These are phyloP conservation scores for Chalcosyrphus nemorum DNA, from an alignment of 2,888 invertebrate species.

Conservation along the genomic window DNA sequence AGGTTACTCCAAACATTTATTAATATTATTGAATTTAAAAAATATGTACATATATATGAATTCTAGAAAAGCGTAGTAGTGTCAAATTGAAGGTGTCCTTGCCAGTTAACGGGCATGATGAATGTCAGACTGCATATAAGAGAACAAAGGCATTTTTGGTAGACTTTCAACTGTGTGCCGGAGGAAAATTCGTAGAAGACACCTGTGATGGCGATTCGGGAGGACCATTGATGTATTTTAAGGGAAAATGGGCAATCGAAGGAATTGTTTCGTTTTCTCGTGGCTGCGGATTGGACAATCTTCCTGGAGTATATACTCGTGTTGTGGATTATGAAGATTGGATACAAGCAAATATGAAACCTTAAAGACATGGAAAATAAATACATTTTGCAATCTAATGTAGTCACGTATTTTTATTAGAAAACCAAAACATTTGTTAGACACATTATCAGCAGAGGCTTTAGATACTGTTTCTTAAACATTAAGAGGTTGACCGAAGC, in stretches of 20 bases:
- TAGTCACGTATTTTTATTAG: too few species aligned
- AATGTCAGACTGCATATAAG: conserved; percentile 79
- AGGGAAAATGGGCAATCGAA: conserved; percentile 55
- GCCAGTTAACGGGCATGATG: conserved; percentile 80
- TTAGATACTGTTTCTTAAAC: too few species aligned
- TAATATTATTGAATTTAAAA: not conserved
- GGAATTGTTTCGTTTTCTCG: conserved; percentile 82
- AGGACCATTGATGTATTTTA: conserved; percentile 83
- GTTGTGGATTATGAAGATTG: conserved; percentile 85
- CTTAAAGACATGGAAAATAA: conserved; percentile 70
- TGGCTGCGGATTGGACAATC: conserved; percentile 78
- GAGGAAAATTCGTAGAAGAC: conserved; percentile 81
- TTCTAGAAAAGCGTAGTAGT: conserved; percentile 33
- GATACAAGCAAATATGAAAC: conserved; percentile 83
- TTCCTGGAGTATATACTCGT: conserved; percentile 86
- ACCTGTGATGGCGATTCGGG: conserved; percentile 85
- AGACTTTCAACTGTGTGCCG: conserved; percentile 70
- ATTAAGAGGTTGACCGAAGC: too few species aligned
- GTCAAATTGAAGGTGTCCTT: conserved; percentile 79
- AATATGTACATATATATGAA: not conserved
- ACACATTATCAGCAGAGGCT: too few species aligned
- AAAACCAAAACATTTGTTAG: too few species aligned
- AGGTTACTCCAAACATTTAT: conserved; percentile 62
- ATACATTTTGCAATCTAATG: not conserved
- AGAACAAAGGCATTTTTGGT: conserved; percentile 19